Conservation (phyloP, 2,113 vertebrate species). For the Hippopotamus amphibius region DNA sequence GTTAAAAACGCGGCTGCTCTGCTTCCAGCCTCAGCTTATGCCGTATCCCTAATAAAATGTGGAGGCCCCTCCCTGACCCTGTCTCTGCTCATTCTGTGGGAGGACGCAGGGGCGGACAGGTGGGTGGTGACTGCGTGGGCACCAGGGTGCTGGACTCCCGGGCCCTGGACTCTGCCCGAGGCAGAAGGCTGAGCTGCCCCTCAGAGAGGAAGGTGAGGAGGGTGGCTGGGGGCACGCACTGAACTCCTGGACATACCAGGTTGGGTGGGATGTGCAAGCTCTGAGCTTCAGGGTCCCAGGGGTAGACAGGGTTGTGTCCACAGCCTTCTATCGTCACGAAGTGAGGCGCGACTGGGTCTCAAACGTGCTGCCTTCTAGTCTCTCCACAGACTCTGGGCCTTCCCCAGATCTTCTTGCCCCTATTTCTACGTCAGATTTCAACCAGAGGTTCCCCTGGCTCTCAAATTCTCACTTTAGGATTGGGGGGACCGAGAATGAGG, state of each 20-base stretch:
- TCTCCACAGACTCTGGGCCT: not conserved
- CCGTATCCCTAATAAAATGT: conserved; percentile 75
- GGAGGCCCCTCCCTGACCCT: conserved; percentile 15
- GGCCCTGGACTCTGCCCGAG: not conserved
- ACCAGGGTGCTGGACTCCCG: not conserved
- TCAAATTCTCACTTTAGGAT: not conserved
- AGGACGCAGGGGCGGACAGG: not conserved
- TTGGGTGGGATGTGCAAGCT: too few species aligned
- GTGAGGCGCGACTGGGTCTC: not conserved
- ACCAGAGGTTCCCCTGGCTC: not conserved
- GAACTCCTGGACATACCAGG: not conserved
- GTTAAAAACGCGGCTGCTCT: conserved; percentile 67
- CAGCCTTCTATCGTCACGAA: not conserved
- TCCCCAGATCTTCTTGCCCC: not conserved
- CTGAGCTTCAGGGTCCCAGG: not conserved
- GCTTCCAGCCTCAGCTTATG: conserved; percentile 73
- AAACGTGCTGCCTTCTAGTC: not conserved
- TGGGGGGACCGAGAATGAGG: not conserved
- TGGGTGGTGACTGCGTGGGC: not conserved
- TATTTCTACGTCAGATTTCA: not conserved
- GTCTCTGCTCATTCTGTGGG: not conserved
- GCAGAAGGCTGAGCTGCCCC: not conserved
- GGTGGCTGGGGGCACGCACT: not conserved
- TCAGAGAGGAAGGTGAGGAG: too few species aligned
- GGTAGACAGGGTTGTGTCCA: not conserved